These are phyloP conservation scores for Caenorhabditis latens DNA, from an alignment of 1,140 invertebrate species.

Conservation along the genomic window DNA sequence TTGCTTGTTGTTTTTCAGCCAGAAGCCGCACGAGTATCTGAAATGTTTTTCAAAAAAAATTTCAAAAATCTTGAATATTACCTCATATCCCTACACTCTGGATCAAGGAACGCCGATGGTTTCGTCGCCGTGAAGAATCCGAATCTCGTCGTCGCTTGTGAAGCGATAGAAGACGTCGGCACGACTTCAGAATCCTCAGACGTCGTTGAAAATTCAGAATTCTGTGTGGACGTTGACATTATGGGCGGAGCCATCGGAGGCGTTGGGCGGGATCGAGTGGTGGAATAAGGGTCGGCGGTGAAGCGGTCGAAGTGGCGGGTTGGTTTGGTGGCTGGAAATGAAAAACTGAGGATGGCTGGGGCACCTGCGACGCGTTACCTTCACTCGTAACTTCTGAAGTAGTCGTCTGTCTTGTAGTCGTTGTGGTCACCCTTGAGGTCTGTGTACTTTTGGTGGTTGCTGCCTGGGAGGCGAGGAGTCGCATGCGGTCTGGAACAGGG, in stretches of 20 bases:
- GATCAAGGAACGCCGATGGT: constrained; percentile 56
- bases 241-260: constrained; percentile 44
- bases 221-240: constrained; percentile 11
- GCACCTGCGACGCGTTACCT: not conserved
- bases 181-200: not conserved
- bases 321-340: not conserved
- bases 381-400: constrained; percentile 13
- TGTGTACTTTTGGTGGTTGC: constrained; percentile 32
- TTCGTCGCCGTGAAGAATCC: constrained; percentile 55
- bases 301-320: constrained; percentile 33
- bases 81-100: constrained; percentile 62
- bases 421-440: constrained; percentile 4
- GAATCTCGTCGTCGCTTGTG: not conserved
- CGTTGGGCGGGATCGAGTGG: constrained; percentile 33
- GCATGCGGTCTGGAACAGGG: constrained; percentile 35
- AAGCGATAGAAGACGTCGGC: not conserved
- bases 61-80: not conserved
- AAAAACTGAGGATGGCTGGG: not conserved
- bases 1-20: constrained; percentile 57
- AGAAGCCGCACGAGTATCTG: constrained; percentile 64
- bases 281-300: not conserved
- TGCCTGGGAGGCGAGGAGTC: constrained; percentile 40
- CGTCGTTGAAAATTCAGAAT: constrained; percentile 35
- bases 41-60: not conserved
- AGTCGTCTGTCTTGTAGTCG: constrained; percentile 14